Evolutionary conservation across 2,888 invertebrate genomes (phyloP), one percentile per base, ranked within the genome.

Genomic region (Synanthedon formicaeformis): DNA sequence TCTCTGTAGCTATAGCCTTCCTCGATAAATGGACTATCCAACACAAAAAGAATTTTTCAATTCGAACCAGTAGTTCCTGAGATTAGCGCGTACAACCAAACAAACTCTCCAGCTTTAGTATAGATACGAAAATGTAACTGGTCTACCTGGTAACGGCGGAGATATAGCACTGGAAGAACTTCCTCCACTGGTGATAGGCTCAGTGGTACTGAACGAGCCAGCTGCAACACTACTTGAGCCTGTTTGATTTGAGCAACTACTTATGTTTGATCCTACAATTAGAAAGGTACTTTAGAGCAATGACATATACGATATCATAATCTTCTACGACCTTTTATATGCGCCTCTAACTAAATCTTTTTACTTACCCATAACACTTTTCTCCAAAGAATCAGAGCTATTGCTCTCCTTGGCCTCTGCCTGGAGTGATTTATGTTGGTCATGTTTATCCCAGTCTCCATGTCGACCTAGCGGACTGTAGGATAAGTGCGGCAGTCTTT

Each of bases 401-500:
- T 88, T 87, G 57, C 87, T 86, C 62, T 88, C 88, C 56, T 88
- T 88, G 5, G 87, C 85, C 56, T 88, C 88, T 0, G 84, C 79
- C 50, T 81, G 81, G n/a, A 88, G 60, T 0, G 85, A 75, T 57
- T 87, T 86, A 59, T 88, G 88, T 0, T 77, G 67, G 48, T 87
- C 87, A 70, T 86, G 86, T 61, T 87, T 88, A 54, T 88, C 88
- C 88, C 88, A 88, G 51, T 88, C 88, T 60, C 73, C 81, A 62
- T 88, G 88, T 0, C 88, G 73, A 2, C 87, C 87, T 8, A 88
- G 54, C 0, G 88, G 88, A 60, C 88, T 88, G 58, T 86, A 88
- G 0, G 88, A 83, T 2, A 88, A 66, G 57, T 89, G 87, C 0
- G 90, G 89, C 48, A 91, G 71, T 27, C 91, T 75, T 66, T 91